Evolutionary conservation across 2,797 vertebrate genomes (phyloP), one percentile per base, ranked within the genome.

Genomic region (Merluccius polli): DNA sequence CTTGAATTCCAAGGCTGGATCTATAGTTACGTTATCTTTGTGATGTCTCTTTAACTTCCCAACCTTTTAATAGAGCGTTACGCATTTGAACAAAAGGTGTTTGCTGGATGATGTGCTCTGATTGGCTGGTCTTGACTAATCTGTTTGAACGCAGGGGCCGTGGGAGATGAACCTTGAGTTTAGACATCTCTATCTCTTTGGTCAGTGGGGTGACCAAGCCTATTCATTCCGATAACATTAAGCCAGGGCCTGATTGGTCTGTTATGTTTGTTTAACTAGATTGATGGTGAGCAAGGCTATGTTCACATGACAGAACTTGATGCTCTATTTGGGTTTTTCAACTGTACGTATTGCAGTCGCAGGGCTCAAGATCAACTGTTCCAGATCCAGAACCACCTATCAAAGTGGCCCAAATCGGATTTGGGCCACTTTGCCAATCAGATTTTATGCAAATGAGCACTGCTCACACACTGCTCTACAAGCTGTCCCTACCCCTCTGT

Each of bases 41-140:
- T 85, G 77, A 85, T 83, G 80, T 84, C 76, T 81, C 85, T 81
- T 86, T 81, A 81, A 78, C 84, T 86, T 86, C 82, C 86, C 88
- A 90, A 85, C 80, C 82, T 88, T 90, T 89, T 86, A 87, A 83
- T 77, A 87, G 13, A 10, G 83, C 87, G 80, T 27, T 65, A 83
- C 87, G 89, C 86, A 75, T 85, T 84, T 87, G 91, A 85, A 94
- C 93, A 93, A 94, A 93, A 92, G 92, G 88, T 93, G 91, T 94
- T 93, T 93, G 92, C 88, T 87, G 81, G 88, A 89, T 82, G 92
- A 91, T 92, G 91, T 92, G 59, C 91, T 90, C 90, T 85, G 86
- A 92, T 92, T 92, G 92, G 92, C 87, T 91, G 89, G 87, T 93
- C 90, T 90, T 88, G 86, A 90, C 89, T 92, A 93, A 93, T 90